Conservation (phyloP, 2,888 invertebrate genomes). For the Ormyrus thymus region DNA sequence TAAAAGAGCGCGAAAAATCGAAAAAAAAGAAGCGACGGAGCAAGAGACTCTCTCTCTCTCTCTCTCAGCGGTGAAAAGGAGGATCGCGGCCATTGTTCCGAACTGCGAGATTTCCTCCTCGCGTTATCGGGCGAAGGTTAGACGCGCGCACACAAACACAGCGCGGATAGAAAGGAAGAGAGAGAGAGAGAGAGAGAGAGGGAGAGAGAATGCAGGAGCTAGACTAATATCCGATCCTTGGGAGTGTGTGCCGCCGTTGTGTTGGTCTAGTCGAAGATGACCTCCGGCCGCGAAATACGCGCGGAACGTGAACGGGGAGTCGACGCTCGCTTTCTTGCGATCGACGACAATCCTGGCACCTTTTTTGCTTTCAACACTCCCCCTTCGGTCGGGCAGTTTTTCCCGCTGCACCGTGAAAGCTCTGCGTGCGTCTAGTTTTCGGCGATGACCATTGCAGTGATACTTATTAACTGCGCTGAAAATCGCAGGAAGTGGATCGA, state of each 20-base stretch:
- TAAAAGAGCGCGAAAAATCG: not conserved
- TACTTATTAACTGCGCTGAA: too few relatives aligned
- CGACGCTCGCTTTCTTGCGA: not conserved
- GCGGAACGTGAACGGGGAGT: constrained; percentile 35
- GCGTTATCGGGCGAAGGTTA: not conserved
- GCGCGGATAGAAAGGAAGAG: too few relatives aligned
- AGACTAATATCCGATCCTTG: constrained; percentile 44
- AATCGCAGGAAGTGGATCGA: too few relatives aligned
- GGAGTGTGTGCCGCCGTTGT: constrained; percentile 32
- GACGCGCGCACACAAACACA: not conserved
- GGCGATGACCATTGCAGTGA: too few relatives aligned
- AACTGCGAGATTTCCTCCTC: not conserved
- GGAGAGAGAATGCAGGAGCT: constrained; percentile 29
- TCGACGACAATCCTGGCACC: not conserved
- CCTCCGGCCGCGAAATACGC: constrained; percentile 62
- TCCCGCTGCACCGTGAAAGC: too few relatives aligned
- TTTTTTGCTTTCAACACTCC: not conserved
- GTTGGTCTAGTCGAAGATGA: constrained; percentile 33
- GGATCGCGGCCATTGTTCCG: not conserved
- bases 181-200: not conserved
- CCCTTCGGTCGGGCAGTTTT: not conserved
- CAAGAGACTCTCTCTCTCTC: not conserved
- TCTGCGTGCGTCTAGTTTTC: too few relatives aligned
- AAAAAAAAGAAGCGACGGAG: not conserved
- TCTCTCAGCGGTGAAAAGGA: not conserved